Conservation (phyloP, 2,113 vertebrate genomes). For the Carassius gibelio region DNA sequence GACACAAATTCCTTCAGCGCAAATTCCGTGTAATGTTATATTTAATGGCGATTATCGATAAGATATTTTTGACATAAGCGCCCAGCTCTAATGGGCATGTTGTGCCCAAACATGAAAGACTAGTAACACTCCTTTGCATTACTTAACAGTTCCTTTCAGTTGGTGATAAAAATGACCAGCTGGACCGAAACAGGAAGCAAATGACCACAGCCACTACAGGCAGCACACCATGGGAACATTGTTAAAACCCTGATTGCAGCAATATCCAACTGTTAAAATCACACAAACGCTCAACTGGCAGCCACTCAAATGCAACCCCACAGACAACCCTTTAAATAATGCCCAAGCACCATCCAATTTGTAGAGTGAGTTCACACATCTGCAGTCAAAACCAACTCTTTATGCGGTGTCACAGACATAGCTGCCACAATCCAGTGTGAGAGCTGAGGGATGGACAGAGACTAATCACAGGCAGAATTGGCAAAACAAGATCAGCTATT, state of each 20-base stretch:
- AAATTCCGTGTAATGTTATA: too few species aligned
- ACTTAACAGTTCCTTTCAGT: neutral
- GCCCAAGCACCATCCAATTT: neutral
- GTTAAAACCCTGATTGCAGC: slow-evolving; percentile 25
- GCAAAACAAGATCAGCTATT: neutral
- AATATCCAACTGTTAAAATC: slow-evolving; percentile 19
- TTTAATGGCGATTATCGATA: too few species aligned
- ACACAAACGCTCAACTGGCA: slow-evolving; percentile 8
- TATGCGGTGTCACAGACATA: neutral
- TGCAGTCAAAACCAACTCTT: slow-evolving; percentile 1
- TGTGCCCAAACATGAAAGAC: too few species aligned
- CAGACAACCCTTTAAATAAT: slow-evolving; percentile 1
- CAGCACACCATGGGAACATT: neutral
- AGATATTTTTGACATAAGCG: too few species aligned
- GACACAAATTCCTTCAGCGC: too few species aligned
- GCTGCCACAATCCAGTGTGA: too few species aligned
- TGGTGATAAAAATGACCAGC: neutral
- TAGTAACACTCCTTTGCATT: neutral
- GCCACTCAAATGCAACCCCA: neutral
- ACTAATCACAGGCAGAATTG: neutral
- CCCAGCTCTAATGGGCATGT: too few species aligned
- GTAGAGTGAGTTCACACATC: neutral
- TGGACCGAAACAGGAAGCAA: slow-evolving; percentile 8
- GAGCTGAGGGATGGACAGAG: neutral
- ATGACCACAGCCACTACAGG: slow-evolving; percentile 8